These are phyloP conservation scores for Arvicola amphibius DNA, from an alignment of 2,797 vertebrate genomes.

Conservation along the genomic window DNA sequence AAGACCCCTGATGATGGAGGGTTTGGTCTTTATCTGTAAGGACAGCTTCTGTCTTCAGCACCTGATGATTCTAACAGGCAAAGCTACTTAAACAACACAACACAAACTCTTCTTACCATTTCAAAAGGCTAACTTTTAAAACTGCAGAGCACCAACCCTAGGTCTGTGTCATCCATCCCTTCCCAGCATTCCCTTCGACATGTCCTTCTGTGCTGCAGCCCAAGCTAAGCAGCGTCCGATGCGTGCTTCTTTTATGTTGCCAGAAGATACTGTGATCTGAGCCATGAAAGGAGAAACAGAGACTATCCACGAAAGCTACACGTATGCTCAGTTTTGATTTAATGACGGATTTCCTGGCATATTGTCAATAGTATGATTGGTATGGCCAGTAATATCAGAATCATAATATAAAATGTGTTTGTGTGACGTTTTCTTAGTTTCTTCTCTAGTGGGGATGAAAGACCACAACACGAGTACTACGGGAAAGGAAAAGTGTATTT, in stretches of 20 bases:
- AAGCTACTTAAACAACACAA: background rate
- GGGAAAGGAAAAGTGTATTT: background rate
- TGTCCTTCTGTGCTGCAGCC: background rate
- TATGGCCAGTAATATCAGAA: background rate
- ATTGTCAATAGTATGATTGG: background rate
- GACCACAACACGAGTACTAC: background rate
- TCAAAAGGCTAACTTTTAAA: background rate
- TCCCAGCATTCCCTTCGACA: background rate
- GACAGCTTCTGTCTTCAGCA: background rate
- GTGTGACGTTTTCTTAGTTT: background rate
- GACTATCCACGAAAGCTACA: background rate
- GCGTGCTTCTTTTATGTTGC: background rate
- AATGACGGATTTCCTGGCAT: background rate
- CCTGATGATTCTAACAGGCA: background rate
- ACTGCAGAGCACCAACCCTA: background rate
- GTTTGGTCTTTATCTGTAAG: background rate
- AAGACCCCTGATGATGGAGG: background rate
- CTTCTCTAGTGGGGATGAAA: background rate
- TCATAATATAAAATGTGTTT: background rate
- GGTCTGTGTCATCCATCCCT: background rate
- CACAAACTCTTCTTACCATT: background rate
- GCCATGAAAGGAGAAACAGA: background rate
- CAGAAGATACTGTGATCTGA: background rate
- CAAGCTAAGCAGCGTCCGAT: background rate
- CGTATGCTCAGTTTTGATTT: background rate